Base-by-base conservation (phyloP, 2,888 invertebrate genomes). In the Xanthia icteritia region DNA sequence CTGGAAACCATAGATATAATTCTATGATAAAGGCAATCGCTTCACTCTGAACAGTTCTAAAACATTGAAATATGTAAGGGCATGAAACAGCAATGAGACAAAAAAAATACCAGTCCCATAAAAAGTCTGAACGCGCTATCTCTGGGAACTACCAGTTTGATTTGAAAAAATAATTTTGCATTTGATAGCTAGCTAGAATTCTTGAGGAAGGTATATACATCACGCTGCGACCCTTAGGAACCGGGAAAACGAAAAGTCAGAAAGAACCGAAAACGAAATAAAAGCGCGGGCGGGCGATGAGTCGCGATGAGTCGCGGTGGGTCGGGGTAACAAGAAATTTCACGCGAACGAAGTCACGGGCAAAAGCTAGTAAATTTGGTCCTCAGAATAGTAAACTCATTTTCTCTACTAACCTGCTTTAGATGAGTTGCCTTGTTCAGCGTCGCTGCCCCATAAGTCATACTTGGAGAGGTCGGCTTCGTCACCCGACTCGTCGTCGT, bases 401-500 rank as follows among this genome's bases (percentile, higher is more conserved):
- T 6, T 48, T 63, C 45, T 77, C 76, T 76, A 73, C 86, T 85
- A 82, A 94, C 94, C 95, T 82, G 90, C 79, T 91, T 95, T 95
- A 4, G 94, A 92, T 42, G 94, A 89, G 80, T 92, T 92, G 69
- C 92, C 93, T 83, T 96, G 94, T 77, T 97, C 97, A 66, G 97
- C 97, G 80, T 97, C 97, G 85, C 97, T 97, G 79, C 98, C 98
- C 97, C 98, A 98, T 64, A 98, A 95, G 91, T 98, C 98, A 92
- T 98, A 98, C 92, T 98, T 98, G 42, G 98, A 98, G 68, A 98
- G 96, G 93, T 98, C 98, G 20, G 97, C 98, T 73, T 97, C 96
- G 75, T 97, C 97, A 0, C 97, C 97, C 0, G 97, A 97, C 75
- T 97, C 97, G 70, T 97, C 97, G 13, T 97, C 97, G 0, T 97